Percentiles rank a stretch among this genome's conserved stretches.
These are phyloP conservation scores for Diceros bicornis DNA, from an alignment of 2,797 vertebrate genomes.

Conservation along the genomic window DNA sequence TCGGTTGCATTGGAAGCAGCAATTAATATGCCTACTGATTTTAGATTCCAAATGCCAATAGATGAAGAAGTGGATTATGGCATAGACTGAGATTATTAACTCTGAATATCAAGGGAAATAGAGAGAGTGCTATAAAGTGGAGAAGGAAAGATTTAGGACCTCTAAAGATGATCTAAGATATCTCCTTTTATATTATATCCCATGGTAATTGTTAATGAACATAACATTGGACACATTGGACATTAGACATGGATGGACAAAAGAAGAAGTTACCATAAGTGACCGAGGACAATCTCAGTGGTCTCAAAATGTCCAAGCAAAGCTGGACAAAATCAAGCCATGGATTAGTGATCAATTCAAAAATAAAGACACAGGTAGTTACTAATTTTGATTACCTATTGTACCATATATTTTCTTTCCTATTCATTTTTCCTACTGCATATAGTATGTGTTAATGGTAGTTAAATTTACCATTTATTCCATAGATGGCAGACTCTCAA, in stretches of 20 bases:
- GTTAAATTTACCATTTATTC: neutral
- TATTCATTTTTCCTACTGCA: neutral
- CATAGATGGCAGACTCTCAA: neutral
- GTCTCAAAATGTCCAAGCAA: neutral
- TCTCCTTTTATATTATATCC: neutral
- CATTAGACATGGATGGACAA: neutral
- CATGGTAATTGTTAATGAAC: neutral
- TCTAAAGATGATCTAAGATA: neutral
- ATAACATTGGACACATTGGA: neutral
- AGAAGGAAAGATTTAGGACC: neutral
- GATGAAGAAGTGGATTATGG: neutral
- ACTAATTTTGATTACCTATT: neutral
- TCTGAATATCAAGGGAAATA: neutral
- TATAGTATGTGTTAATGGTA: neutral
- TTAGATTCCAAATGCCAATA: neutral
- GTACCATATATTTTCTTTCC: neutral
- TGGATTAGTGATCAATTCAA: neutral
- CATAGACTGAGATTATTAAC: neutral
- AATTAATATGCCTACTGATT: neutral
- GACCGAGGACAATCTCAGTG: neutral
- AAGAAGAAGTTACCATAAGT: neutral
- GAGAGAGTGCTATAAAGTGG: neutral
- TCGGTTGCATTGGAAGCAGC: neutral
- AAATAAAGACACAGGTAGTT: neutral
- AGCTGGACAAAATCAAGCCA: neutral